Base-by-base conservation (phyloP, 2,113 vertebrate species). In the Pitta sordida region DNA sequence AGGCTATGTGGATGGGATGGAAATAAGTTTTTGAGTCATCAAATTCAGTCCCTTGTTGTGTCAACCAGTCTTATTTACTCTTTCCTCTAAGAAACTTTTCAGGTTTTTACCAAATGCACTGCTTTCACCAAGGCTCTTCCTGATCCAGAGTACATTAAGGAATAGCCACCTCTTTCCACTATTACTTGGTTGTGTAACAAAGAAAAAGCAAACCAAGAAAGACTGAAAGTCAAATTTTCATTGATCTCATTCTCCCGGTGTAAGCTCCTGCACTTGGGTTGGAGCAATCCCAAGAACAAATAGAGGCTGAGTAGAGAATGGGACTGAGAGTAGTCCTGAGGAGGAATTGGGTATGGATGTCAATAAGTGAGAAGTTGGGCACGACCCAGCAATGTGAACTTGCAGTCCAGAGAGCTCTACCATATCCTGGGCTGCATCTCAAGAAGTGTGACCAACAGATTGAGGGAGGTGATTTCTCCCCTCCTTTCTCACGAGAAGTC, bases 1-100 rank as follows among this genome's bases (percentile, higher is more conserved):
- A 86, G 2, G 16, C 37, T 81, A n/a, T 39, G 49, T 0, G 0
- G 0, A 37, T 49, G 16, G 34, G 62, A 44, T 53, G 62, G 44
- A 76, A 39, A 53, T 19, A 44, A 71, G 22, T 7, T 79, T 75
- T 39, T n/a, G 24, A 15, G 7, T 76, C n/a, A 49, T 44, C 22
- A 64, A 26, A 79, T 70, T 91, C 18, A 53, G 29, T 30, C 9
- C 29, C 19, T 36, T 41, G 2, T 34, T 53, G 26, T 58, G 11
- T 37, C 51, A 76, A 24, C 4, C 29, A 23, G 32, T 37, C 14
- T 27, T 59, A 17, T 41, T 43, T 75, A 12, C 16, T 36, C 17
- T 13, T 81, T 63, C 5, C 17, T n/a, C 7, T 67, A 43, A 69
- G 4, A 74, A 62, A 44, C 15, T 34, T n/a, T 17, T 46, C 34